phyloP scores from a whole-genome alignment of 2,888 invertebrate genomes.

The Lycocerus yunnanus region DNA sequence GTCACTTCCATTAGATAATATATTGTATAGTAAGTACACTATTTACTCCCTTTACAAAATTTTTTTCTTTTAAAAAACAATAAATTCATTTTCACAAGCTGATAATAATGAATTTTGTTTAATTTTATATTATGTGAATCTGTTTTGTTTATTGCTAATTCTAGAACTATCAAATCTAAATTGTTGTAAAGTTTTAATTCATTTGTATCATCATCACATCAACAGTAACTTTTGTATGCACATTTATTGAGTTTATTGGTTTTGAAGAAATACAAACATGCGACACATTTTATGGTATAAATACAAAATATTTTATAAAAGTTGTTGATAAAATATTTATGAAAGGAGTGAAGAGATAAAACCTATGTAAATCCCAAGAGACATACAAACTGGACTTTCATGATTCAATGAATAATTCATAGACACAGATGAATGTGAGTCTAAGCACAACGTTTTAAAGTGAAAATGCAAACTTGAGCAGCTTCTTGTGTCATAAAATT shows the following conservation, averaged over 20 bases:
- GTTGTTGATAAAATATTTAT: neutral
- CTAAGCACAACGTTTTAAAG: neutral
- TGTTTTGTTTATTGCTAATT: too few relatives aligned
- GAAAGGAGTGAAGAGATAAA: constrained; percentile 2
- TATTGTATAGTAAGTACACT: too few relatives aligned
- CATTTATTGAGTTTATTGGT: neutral
- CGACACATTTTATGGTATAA: neutral
- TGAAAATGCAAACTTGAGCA: neutral
- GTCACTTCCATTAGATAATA: too few relatives aligned
- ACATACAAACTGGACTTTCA: constrained; percentile 8
- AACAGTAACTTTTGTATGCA: neutral
- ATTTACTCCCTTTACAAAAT: too few relatives aligned
- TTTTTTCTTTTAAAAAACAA: too few relatives aligned
- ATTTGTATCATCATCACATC: too few relatives aligned
- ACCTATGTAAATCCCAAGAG: constrained; percentile 16
- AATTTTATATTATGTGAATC: too few relatives aligned
- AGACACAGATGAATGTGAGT: neutral
- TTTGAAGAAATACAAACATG: neutral
- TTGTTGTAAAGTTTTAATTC: too few relatives aligned
- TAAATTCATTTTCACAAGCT: too few relatives aligned
- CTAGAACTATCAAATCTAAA: too few relatives aligned
- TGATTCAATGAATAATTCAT: constrained; percentile 16
- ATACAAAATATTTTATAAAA: neutral
- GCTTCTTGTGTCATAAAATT: neutral
- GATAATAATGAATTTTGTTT: too few relatives aligned